These are phyloP conservation scores for Pelmatolapia mariae DNA, from an alignment of 2,113 vertebrate species.

Conservation along the genomic window DNA sequence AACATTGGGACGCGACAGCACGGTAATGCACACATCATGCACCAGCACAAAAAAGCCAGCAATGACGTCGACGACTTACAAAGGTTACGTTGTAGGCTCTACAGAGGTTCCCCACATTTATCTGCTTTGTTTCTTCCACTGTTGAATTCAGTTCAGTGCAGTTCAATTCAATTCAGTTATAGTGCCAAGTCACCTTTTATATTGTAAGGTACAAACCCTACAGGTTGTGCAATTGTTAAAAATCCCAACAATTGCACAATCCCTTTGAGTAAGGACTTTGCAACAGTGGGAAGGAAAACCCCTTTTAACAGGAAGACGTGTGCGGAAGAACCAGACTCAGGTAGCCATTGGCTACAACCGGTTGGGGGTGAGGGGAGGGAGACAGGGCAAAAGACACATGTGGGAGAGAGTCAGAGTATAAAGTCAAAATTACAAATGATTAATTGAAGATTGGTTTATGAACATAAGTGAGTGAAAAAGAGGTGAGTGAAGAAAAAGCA, in stretches of 20 bases:
- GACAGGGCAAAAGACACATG: background rate
- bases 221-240: background rate
- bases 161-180: background rate
- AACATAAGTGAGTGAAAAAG: background rate
- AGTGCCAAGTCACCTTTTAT: background rate
- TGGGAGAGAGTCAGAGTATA: background rate
- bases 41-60: background rate
- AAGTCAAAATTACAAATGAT: background rate
- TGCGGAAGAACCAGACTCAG: background rate
- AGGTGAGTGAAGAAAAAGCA: background rate
- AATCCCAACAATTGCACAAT: background rate
- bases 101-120: background rate
- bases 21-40: accelerated
- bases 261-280: background rate
- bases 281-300: background rate
- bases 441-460: background rate
- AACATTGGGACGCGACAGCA: background rate
- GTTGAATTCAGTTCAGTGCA: background rate
- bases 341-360: background rate
- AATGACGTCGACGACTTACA: background rate
- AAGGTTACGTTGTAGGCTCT: accelerated
- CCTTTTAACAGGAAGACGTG: background rate
- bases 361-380: background rate
- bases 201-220: background rate
- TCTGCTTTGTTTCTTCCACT: background rate